Evolutionary conservation across 2,113 vertebrate species (phyloP).

Genomic region (Rhineura floridana): DNA sequence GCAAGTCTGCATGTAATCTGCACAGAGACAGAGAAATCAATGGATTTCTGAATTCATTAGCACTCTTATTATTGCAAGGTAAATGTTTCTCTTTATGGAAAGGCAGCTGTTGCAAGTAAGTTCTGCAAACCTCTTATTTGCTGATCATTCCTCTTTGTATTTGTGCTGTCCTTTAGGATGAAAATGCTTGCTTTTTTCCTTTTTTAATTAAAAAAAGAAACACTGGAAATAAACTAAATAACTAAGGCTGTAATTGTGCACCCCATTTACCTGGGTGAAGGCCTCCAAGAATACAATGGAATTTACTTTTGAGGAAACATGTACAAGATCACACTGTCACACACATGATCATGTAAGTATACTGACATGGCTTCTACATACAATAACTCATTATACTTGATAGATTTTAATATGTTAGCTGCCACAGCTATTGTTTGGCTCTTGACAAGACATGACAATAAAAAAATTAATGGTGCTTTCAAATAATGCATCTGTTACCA

Average conservation of each 20-base stretch:
- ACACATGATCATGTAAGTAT: conserved; percentile 52
- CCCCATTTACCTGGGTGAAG: not conserved
- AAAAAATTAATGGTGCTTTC: not conserved
- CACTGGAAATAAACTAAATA: conserved; percentile 49
- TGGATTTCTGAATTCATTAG: conserved; percentile 97
- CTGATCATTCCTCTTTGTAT: conserved; percentile 52
- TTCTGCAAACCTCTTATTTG: conserved; percentile 62
- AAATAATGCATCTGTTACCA: not conserved
- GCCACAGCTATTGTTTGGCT: not conserved
- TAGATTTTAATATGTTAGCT: not conserved
- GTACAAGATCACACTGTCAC: not conserved
- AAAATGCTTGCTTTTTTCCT: conserved; percentile 49
- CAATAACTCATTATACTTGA: not conserved
- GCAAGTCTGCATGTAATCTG: conserved; percentile 97
- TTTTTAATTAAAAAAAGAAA: not conserved
- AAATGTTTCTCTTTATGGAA: conserved; percentile 70
- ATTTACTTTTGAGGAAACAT: not conserved
- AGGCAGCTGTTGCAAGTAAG: conserved; percentile 56
- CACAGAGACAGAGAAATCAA: conserved; percentile 94
- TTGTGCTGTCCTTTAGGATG: conserved; percentile 9
- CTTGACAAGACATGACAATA: not conserved
- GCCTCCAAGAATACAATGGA: not conserved
- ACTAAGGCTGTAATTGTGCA: not conserved
- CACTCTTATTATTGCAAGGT: conserved; percentile 87
- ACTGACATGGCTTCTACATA: conserved; percentile 4